Base-by-base conservation (phyloP, 2,797 vertebrate genomes). In the Xiphorhynchus erythropygius region DNA sequence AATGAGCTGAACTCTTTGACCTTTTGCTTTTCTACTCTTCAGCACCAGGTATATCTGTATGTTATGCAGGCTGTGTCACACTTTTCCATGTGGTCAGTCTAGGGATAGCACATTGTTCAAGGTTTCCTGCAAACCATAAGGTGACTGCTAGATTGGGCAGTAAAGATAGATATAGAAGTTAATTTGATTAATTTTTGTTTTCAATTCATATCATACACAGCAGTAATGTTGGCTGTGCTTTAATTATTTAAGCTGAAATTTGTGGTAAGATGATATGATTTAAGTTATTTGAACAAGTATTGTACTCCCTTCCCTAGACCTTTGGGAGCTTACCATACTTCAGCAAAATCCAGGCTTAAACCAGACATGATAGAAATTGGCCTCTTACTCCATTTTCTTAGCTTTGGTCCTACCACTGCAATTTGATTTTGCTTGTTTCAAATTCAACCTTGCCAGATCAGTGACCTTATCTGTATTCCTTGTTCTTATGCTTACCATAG, bases 221-320 rank as follows among this genome's bases (percentile, higher is more conserved):
- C 10, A 69, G 50, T 35, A 64, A 14, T 5, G 70, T 13, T 0
- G 0, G 11, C 30, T 55, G 1, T 46, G 13, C 56, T 68, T 69
- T 30, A 85, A 47, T 85, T 62, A 63, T 65, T 83, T 35, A 50
- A 53, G 25, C 5, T 52, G 17, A 89, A 85, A 47, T 42, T 67
- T 59, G 10, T 76, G 47, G n/a, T 4, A 67, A 71, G 10, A 44
- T 28, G 4, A 12, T 52, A 71, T 4, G 49, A 71, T 42, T 64
- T 30, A 33, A 2, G 5, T 47, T 60, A 37, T 84, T 53, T 70
- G 9, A 86, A 37, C 23, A 55, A 68, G 49, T 41, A 76, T 14
- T 35, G 10, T 57, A 41, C 5, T 56, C 5, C 4, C 11, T 22
- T 81, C 25, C 32, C n/a, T 81, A 56, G 71, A 81, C 30, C 24